Evolutionary conservation across 1,140 invertebrate genomes (phyloP), one percentile per base, ranked within the genome.

Genomic region (Druon quercuslanigerum): DNA sequence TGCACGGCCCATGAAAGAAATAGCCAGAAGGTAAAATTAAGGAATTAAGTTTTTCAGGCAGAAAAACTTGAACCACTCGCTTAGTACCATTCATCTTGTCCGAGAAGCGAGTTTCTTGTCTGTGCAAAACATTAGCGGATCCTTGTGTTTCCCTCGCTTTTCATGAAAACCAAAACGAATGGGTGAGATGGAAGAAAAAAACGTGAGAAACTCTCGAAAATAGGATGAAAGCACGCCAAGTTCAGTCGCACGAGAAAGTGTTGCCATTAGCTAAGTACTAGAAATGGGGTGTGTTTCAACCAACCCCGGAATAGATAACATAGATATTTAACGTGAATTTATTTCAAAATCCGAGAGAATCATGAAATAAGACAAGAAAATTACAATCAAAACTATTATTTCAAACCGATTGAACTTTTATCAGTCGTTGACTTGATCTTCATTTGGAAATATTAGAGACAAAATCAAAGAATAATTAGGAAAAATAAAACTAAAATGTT

Each of bases 131-230:
- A 66, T 66, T 66, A 66, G 60, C 16, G 60, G 60, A 66, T 66
- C 60, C 60, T 66, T 66, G 60, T 66, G 60, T 66, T 66, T 66
- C 60, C 60, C 16, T 33, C 8, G 60, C 25, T 66, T 66, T 66
- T 66, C 60, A 66, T 66, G 60, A 66, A 66, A 66, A 66, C 60
- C 60, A 72, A 76, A 57, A 74, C 72, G 56, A 70, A 51, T 71
- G 60, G 20, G 50, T n/a, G 51, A 50, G 70, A 14, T 70, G 33
- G 57, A 33, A 40, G 57, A 33, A 66, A 66, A 66, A 66, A 66
- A 66, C 60, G 60, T 66, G 60, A 33, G 60, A 66, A 66, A 66
- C 60, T 66, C 60, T 40, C 60, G 60, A 66, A 66, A 66, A 66
- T 66, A 66, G 60, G 20, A 66, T 66, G 60, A 66, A 66, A 66